A percentile compares a stretch with the other conserved stretches of the same genome.
Evolutionary conservation across 2,113 vertebrate species (phyloP).

Genomic region (Prinia subflava): DNA sequence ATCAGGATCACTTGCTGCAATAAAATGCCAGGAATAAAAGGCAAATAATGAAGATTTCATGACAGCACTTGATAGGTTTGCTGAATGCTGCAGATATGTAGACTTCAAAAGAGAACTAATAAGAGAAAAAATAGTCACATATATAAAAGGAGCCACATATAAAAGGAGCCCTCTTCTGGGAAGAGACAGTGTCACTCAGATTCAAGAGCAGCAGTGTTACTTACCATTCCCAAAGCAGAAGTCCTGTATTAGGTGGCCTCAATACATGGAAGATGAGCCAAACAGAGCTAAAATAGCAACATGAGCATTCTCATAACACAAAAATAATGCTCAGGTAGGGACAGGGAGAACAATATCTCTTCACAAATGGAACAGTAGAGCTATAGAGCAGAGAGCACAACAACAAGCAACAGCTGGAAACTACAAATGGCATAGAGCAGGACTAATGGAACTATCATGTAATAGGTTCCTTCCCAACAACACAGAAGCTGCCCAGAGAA

Average conservation of each 20-base stretch:
- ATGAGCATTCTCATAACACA: not conserved
- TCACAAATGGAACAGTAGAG: not conserved
- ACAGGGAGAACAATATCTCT: not conserved
- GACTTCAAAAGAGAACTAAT: not conserved
- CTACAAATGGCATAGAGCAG: not conserved
- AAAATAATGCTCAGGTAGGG: not conserved
- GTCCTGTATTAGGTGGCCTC: not conserved
- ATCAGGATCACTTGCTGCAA: not conserved
- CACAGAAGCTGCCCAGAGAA: not conserved
- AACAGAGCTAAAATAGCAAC: constrained; percentile 30
- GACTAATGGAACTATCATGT: not conserved
- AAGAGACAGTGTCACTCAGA: not conserved
- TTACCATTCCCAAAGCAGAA: not conserved
- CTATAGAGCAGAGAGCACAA: not conserved
- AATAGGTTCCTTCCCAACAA: not conserved
- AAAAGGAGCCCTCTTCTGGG: not conserved
- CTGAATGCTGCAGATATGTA: not conserved
- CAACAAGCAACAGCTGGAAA: not conserved
- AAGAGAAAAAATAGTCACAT: not conserved
- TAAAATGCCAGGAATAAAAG: not conserved
- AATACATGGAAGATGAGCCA: not conserved
- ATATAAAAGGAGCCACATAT: not conserved
- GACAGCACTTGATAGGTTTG: not conserved
- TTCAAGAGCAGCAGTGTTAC: not conserved
- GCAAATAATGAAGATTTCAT: not conserved